These are phyloP conservation scores for Calliopsis andreniformis DNA, from an alignment of 1,140 invertebrate genomes.

Conservation along the genomic window DNA sequence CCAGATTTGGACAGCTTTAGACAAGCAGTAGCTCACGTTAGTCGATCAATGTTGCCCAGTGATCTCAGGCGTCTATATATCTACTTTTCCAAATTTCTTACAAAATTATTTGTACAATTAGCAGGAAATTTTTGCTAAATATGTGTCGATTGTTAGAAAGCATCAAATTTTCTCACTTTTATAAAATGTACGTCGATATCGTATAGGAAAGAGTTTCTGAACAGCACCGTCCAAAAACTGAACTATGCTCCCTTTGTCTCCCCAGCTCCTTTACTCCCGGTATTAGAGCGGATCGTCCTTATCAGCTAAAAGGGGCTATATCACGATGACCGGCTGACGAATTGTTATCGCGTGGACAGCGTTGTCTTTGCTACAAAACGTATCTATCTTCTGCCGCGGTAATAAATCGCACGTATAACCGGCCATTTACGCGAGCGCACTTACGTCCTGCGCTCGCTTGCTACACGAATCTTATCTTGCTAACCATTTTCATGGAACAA, in stretches of 20 bases:
- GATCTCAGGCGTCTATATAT: too few relatives aligned
- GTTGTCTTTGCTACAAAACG: constrained; percentile 36
- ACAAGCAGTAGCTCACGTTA: too few relatives aligned
- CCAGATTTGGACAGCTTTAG: too few relatives aligned
- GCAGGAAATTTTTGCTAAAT: too few relatives aligned
- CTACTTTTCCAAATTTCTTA: too few relatives aligned
- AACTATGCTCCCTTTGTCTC: not conserved
- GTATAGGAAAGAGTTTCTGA: not conserved
- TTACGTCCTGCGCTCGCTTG: constrained; percentile 16
- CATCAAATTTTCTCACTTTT: too few relatives aligned
- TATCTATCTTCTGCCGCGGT: constrained; percentile 51
- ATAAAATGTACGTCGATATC: too few relatives aligned
- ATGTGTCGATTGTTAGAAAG: too few relatives aligned
- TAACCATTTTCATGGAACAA: constrained; percentile 54
- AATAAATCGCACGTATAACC: constrained; percentile 60
- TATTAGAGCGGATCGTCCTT: constrained; percentile 35
- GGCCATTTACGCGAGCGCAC: constrained; percentile 49
- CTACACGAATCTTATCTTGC: constrained; percentile 51
- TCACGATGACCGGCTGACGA: constrained; percentile 48
- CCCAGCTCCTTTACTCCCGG: not conserved
- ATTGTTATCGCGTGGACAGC: constrained; percentile 34
- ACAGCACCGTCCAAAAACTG: not conserved
- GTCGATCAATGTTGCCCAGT: too few relatives aligned
- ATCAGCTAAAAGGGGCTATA: constrained; percentile 8
- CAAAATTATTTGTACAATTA: too few relatives aligned